Conservation (phyloP, 2,113 vertebrate species). For the Origma solitaria region DNA sequence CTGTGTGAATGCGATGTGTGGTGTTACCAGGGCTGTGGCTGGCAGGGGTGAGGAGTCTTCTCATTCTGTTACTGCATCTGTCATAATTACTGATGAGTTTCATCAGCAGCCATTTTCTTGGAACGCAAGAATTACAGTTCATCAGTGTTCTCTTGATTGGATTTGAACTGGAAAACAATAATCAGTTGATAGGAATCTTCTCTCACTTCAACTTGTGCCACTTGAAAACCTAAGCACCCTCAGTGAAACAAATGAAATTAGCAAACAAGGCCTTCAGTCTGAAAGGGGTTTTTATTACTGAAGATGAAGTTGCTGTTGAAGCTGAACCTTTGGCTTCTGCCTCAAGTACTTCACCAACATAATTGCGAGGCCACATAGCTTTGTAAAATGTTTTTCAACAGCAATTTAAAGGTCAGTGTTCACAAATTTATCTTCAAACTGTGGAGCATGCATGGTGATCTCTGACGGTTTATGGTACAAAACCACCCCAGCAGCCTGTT, state of each 20-base stretch:
- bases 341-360: neutral
- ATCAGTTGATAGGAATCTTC: neutral
- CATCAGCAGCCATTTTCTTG: neutral
- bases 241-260: neutral
- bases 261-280: neutral
- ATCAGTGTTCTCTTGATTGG: neutral
- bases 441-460: neutral
- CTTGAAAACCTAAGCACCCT: neutral
- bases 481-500: neutral
- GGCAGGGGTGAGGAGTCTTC: neutral
- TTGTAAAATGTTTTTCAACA: neutral
- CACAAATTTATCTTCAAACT: neutral
- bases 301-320: neutral
- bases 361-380: fast-evolving
- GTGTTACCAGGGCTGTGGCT: neutral
- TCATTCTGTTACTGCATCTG: neutral
- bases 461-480: neutral
- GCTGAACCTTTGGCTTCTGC: neutral
- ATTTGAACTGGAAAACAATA: slow-evolving; percentile 5
- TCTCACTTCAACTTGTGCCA: fast-evolving
- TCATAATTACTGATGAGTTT: neutral
- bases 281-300: neutral
- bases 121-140: neutral
- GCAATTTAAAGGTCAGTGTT: neutral
- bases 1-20: fast-evolving